Base-by-base conservation (phyloP, 2,888 invertebrate genomes). In the Cephalotes varians region DNA sequence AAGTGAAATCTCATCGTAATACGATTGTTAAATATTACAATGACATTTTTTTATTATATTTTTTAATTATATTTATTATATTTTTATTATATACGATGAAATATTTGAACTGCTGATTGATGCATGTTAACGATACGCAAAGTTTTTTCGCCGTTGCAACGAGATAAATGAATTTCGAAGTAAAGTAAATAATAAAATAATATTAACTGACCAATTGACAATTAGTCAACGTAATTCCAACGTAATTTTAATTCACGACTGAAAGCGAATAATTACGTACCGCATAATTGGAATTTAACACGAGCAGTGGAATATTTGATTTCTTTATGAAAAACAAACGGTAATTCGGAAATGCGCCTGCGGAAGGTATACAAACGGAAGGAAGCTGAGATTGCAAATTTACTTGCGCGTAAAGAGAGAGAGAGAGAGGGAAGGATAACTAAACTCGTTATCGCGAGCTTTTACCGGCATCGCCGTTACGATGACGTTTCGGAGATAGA, bases 381-480 rank as follows among this genome's bases (percentile, higher is more conserved):
- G 72, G 40, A 60, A 47, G 44, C 15, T 6, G 47, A 49, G 65
- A 65, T 65, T 64, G 76, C 18, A 34, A 76, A 37, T 76, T 62
- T 64, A 74, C 64, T n/a, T 49, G 64, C 37, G 64, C n/a, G 25
- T 31, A 51, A 3, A 64, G 62, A 64, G 64, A 64, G n/a, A 60
- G 34, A n/a, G n/a, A 10, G 58, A n/a, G n/a, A n/a, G 31, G 3
- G 31, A n/a, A 21, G 81, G 60, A 40, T 73, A 83, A 79, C 83
- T 82, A 83, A 86, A 87, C 81, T 83, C 85, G 85, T 87, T 85
- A 83, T 87, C 87, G 28, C 31, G 77, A 87, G 72, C 74, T 87
- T 87, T 86, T 74, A 64, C 74, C 62, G 77, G 54, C 65, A 73
- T 58, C 40, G 74, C 64, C 47, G 18, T 74, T 49, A 49, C 62